Base-by-base conservation (phyloP, 2,888 invertebrate genomes). In the Drosophila aldrichi region DNA sequence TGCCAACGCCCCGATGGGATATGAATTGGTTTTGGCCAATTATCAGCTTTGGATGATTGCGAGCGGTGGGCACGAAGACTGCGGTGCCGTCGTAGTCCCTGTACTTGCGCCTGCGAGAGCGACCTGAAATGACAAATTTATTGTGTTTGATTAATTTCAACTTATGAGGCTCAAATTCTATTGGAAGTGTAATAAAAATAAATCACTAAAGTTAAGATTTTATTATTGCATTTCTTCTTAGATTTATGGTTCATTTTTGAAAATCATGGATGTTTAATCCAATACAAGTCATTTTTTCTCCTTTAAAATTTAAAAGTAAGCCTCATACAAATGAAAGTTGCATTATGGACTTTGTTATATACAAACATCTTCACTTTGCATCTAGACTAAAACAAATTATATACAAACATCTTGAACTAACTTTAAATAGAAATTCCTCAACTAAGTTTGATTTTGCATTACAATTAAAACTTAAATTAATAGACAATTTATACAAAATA, bases 1-100 rank as follows among this genome's bases (percentile, higher is more conserved):
- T 62, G 16, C 66, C 74, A 6, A 48, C 41, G 14, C 67, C 57
- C 0, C 83, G 82, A 60, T 82, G 86, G 4, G 68, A 69, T 18
- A 74, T 65, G 7, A 69, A 82, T 4, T 49, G 62, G n/a, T 73
- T 67, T n/a, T 65, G 64, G 9, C 62, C 85, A 55, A 82, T 77
- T 6, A 80, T 56, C 5, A 82, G 49, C 43, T 79, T 82, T n/a
- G 85, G 80, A 5, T 58, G 80, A 5, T 68, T 67, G 0, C 52
- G 51, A 0, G 54, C 29, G 0, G 72, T 65, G 29, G 48, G 20
- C 10, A 54, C 54, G 8, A 82, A 82, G 6, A 60, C 25, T 0
- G 82, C 82, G 8, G 46, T 48, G 8, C 85, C 85, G 41, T 84
- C 80, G n/a, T 41, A 66, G 0, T 59, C 43, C 49, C 52, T 62